Evolutionary conservation across 1,140 invertebrate genomes (phyloP), one percentile per base, ranked within the genome.

Genomic region (Bombus superbus): DNA sequence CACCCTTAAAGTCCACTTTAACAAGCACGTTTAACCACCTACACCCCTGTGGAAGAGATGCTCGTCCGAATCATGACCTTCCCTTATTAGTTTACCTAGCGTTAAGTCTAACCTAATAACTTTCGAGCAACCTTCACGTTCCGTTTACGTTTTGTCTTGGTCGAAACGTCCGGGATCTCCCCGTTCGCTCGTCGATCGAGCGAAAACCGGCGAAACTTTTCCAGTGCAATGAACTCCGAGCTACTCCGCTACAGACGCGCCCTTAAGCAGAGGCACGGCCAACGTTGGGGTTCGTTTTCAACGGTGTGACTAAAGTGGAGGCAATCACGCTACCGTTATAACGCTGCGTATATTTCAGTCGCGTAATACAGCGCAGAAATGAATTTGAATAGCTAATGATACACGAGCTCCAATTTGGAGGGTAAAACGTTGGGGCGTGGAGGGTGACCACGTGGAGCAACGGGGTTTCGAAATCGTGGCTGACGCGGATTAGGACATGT

Each of bases 361-460:
- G 40, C 83, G 53, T 75, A 83, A 86, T 74, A 72, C 22, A 38
- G 59, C 32, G 59, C 73, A 59, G 87, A 81, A 81, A 47, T 81
- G 87, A 86, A 88, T 89, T 89, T 88, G 87, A 88, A 88, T 88
- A 89, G 57, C 66, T 88, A 89, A 89, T 85, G 73, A 89, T 66
- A 81, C 77, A 85, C 53, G 40, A n/a, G 44, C 76, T 28, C 57
- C 59, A 75, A 88, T 85, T 78, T 32, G 53, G 59, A n/a, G 18
- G 40, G 47, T 73, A 44, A 73, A 81, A 42, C 73, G 84, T 10
- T 64, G 22, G 64, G 47, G 77, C 77, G 57, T 53, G 32, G 15
- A 69, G 74, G 81, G 74, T 69, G n/a, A 74, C 32, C 42, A 35
- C 11, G 9, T 32, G 11, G 15, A 22, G 62, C 32, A 15, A 75